These are phyloP conservation scores for Poicephalus gulielmi DNA, from an alignment of 2,113 vertebrate species.

Conservation along the genomic window DNA sequence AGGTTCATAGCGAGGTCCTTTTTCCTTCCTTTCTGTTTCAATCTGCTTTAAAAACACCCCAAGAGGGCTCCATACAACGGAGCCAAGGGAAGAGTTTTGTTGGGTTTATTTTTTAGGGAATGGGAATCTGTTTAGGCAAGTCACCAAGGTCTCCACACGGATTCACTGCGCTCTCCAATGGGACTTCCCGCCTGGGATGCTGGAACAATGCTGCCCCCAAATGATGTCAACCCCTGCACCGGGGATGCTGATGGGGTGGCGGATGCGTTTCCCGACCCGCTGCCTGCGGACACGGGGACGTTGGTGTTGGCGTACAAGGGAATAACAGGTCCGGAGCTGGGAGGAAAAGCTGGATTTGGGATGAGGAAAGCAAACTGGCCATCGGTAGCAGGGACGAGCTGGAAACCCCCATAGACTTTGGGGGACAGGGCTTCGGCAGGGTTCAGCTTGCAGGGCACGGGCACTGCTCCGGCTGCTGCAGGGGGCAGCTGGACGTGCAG, in stretches of 20 bases:
- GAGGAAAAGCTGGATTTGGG: slow-evolving; percentile 80
- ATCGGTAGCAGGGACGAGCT: slow-evolving; percentile 81
- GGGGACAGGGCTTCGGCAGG: slow-evolving; percentile 79
- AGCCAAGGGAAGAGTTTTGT: slow-evolving; percentile 64
- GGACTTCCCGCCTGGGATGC: slow-evolving; percentile 81
- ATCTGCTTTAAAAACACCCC: slow-evolving; percentile 26
- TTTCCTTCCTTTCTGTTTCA: slow-evolving; percentile 29
- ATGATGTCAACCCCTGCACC: slow-evolving; percentile 88
- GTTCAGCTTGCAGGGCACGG: slow-evolving; percentile 83
- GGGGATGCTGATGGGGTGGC: slow-evolving; percentile 74
- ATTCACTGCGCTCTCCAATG: slow-evolving; percentile 80
- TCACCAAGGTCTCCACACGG: slow-evolving; percentile 93
- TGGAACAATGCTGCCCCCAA: slow-evolving; percentile 68
- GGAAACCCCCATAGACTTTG: slow-evolving; percentile 84
- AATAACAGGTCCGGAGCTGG: slow-evolving; percentile 74
- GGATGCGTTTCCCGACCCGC: slow-evolving; percentile 57
- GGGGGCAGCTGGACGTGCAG: slow-evolving; percentile 87
- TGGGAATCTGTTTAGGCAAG: background rate
- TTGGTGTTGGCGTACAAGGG: slow-evolving; percentile 80
- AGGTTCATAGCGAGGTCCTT: slow-evolving; percentile 27
- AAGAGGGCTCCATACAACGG: slow-evolving; percentile 86
- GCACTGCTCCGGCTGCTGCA: slow-evolving; percentile 66
- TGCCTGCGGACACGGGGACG: slow-evolving; percentile 71
- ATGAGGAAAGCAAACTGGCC: slow-evolving; percentile 89
- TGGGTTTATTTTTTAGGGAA: background rate